phyloP scores from a whole-genome alignment of 2,113 vertebrate genomes.

The Donacobius atricapilla region DNA sequence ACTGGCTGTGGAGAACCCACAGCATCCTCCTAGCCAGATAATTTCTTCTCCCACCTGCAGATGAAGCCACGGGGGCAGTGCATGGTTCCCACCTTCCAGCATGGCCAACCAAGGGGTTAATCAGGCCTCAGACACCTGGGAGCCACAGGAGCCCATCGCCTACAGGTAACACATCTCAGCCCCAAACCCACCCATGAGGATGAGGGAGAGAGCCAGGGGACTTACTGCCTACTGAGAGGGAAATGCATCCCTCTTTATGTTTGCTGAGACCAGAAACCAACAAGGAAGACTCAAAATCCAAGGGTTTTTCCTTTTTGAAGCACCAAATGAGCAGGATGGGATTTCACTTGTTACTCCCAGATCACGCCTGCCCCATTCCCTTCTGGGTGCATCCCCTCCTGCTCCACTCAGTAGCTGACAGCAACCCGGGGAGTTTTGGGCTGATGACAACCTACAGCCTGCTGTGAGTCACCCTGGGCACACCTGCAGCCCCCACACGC shows the following conservation, averaged over 20 bases:
- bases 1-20: background rate
- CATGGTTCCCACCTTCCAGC: background rate
- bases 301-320: background rate
- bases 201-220: background rate
- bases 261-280: background rate
- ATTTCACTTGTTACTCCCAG: background rate
- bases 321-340: background rate
- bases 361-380: too few species aligned
- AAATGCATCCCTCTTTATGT: background rate
- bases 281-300: background rate
- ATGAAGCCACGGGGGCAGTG: background rate
- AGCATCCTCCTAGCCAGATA: background rate
- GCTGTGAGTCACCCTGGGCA: background rate
- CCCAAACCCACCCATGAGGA: background rate
- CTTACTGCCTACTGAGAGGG: background rate
- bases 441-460: background rate
- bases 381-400: background rate
- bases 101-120: fast-evolving
- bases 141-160: fast-evolving
- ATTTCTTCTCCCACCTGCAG: background rate
- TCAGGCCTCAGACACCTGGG: fast-evolving
- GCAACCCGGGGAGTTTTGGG: fast-evolving
- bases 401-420: background rate
- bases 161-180: background rate
- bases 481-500: fast-evolving